These are phyloP conservation scores for Chelon auratus DNA, from an alignment of 2,797 vertebrate genomes.

Conservation along the genomic window DNA sequence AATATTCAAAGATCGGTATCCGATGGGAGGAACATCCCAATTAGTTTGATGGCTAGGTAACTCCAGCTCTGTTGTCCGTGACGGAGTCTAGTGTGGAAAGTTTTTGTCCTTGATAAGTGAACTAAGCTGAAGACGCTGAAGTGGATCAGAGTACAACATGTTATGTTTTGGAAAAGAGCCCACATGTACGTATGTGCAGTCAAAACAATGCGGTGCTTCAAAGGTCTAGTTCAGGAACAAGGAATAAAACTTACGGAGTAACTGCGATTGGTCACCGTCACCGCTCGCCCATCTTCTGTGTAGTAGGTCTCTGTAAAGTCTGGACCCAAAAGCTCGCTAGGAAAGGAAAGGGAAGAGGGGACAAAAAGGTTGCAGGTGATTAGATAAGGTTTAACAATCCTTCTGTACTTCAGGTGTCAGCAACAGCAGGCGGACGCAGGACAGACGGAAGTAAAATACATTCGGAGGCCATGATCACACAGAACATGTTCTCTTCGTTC, in stretches of 20 bases:
- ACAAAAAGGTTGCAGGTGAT: neutral
- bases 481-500: neutral
- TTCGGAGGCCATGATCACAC: neutral
- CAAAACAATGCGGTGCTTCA: no score
- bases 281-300: constrained; percentile 72
- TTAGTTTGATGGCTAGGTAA: no score
- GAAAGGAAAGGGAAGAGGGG: constrained; percentile 31
- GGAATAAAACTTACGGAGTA: constrained; percentile 75
- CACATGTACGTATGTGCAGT: no score
- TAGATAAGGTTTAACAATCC: constrained; percentile 4
- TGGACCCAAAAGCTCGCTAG: constrained; percentile 80
- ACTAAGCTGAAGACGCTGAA: no score
- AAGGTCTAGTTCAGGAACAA: no score
- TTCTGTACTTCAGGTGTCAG: constrained; percentile 5
- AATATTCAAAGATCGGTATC: no score
- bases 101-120: no score
- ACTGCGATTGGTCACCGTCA: constrained; percentile 75
- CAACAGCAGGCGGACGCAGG: neutral
- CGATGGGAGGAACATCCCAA: no score
- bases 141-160: no score
- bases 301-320: constrained; percentile 86
- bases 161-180: no score
- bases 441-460: constrained; percentile 6
- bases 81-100: no score
- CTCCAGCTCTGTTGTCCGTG: no score